phyloP scores from a whole-genome alignment of 1,140 invertebrate species.

The Neuroterus valhalla region DNA sequence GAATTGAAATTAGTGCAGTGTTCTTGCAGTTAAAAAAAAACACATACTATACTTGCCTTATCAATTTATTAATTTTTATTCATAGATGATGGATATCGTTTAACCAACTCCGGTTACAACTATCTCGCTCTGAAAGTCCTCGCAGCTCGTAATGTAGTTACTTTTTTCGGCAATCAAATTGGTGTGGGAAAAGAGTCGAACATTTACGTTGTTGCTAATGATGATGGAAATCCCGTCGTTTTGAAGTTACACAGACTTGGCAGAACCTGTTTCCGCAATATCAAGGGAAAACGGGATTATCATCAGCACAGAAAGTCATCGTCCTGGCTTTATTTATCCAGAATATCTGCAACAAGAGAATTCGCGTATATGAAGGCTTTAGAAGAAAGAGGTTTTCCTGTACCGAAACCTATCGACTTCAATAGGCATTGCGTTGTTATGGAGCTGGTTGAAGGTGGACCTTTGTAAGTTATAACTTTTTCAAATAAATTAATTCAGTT shows the following conservation, averaged over 20 bases:
- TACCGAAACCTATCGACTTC: constrained; percentile 95
- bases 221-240: constrained; percentile 84
- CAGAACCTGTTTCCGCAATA: constrained; percentile 95
- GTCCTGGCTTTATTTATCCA: constrained; percentile 98
- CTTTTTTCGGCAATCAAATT: constrained; percentile 97
- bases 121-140: constrained; percentile 95
- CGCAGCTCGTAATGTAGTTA: constrained; percentile 84
- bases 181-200: constrained; percentile 99
- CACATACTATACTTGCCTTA: neutral
- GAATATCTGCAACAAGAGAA: constrained; percentile 97
- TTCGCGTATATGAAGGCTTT: constrained; percentile 99
- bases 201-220: constrained; percentile 91
- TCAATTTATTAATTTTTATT: constrained; percentile 50
- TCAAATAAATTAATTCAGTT: neutral
- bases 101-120: constrained; percentile 98
- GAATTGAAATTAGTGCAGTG: neutral
- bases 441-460: constrained; percentile 90
- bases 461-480: constrained; percentile 76
- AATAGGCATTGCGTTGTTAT: constrained; percentile 98
- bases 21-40: neutral
- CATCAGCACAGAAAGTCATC: constrained; percentile 91
- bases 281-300: constrained; percentile 98
- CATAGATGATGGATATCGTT: constrained; percentile 94
- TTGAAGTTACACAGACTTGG: constrained; percentile 97
- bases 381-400: constrained; percentile 92